Conservation (phyloP, 2,888 invertebrate genomes). For the Andrena dorsata region DNA sequence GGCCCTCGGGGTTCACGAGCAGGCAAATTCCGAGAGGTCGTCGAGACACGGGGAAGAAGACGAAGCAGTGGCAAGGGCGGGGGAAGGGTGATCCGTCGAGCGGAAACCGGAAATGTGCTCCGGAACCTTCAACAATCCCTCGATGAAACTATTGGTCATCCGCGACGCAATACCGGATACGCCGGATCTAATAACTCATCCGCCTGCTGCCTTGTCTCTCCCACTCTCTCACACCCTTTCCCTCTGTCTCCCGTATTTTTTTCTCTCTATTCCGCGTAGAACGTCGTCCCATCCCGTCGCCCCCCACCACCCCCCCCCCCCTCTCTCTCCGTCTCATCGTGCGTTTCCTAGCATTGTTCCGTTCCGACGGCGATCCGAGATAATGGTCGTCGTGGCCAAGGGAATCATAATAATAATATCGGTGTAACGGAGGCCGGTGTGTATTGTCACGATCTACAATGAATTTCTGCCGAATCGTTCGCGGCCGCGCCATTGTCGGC, state of each 20-base stretch:
- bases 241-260: slow-evolving; percentile 6
- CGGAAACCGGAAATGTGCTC: slow-evolving; percentile 86
- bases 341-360: slow-evolving; percentile 67
- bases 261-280: too few species aligned
- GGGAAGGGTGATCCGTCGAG: slow-evolving; percentile 78
- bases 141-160: slow-evolving; percentile 85
- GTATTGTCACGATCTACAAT: slow-evolving; percentile 63
- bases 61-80: slow-evolving; percentile 60
- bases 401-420: slow-evolving; percentile 62
- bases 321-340: slow-evolving; percentile 58
- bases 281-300: slow-evolving; percentile 12
- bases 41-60: slow-evolving; percentile 61
- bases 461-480: slow-evolving; percentile 61
- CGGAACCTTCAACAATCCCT: slow-evolving; percentile 85
- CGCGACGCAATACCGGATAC: slow-evolving; percentile 84
- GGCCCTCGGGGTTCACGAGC: slow-evolving; percentile 27
- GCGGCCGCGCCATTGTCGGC: slow-evolving; percentile 58
- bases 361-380: slow-evolving; percentile 64
- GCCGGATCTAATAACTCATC: slow-evolving; percentile 85
- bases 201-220: slow-evolving; percentile 71
- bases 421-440: slow-evolving; percentile 44
- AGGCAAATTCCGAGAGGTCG: slow-evolving; percentile 70
- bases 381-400: slow-evolving; percentile 57
- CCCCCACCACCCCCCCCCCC: not conserved
- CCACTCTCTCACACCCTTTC: slow-evolving; percentile 18